phyloP scores from a whole-genome alignment of 30 jellyfish, hydroid and myxozoan species.

The Aurelia aurita complex sp. Pacific region DNA sequence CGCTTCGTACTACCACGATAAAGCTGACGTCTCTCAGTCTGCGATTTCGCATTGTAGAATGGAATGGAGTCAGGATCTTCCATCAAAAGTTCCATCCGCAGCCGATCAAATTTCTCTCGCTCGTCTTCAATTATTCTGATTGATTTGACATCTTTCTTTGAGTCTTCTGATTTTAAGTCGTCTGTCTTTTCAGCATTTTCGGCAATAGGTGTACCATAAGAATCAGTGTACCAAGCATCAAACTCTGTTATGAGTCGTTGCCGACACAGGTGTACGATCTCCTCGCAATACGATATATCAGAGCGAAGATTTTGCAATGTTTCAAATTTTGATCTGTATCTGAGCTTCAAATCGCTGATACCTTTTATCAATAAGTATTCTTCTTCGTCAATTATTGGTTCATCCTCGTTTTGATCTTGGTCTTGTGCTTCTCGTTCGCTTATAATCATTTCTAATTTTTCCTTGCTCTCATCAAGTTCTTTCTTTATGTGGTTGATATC shows the following conservation, averaged over 20 bases:
- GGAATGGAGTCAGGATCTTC: conserved; percentile 92
- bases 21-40: conserved; percentile 74
- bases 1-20: conserved; percentile 28
- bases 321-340: conserved; percentile 67
- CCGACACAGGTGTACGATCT: conserved; percentile 81
- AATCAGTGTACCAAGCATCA: conserved; percentile 85
- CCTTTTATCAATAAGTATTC: conserved; percentile 52
- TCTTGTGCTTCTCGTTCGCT: conserved; percentile 27
- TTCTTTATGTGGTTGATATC: conserved; percentile 49
- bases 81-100: conserved; percentile 67
- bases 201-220: conserved; percentile 52
- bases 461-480: conserved; percentile 71
- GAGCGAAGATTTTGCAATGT: conserved; percentile 78
- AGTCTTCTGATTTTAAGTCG: conserved; percentile 38
- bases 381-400: conserved; percentile 70
- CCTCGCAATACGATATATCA: conserved; percentile 75
- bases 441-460: conserved; percentile 31
- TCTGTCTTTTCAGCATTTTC: conserved; percentile 31
- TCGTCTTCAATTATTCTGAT: conserved; percentile 64
- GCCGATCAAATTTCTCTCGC: conserved; percentile 72
- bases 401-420: conserved; percentile 33
- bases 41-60: conserved; percentile 81
- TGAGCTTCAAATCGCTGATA: conserved; percentile 59
- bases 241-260: conserved; percentile 79
- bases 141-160: conserved; percentile 35